Evolutionary conservation across 2,113 vertebrate species (phyloP), one percentile per base, ranked within the genome.

Genomic region (Hymenochirus boettgeri): DNA sequence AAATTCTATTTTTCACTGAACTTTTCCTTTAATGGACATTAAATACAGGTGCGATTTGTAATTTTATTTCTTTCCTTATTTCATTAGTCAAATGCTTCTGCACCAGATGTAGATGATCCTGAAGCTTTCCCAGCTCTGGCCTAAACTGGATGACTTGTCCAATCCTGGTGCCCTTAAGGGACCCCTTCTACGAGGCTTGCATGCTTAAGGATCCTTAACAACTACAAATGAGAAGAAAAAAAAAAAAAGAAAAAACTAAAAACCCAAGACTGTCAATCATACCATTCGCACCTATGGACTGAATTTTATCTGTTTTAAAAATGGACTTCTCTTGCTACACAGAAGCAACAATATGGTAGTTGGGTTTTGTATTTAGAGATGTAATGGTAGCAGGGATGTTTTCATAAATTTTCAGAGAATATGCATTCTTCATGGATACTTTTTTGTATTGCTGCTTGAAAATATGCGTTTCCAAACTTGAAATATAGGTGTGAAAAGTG

Each of bases 321-420:
- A 94, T 85, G 92, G 92, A 96, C 93, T 95, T 96, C 91, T 96
- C 93, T 93, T 82, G 93, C 93, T 94, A 94, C 95, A 93, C 91
- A 93, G 93, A 94, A 96, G 94, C 92, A 92, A 91, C 86, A 91
- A 96, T 95, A 93, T 91, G 93, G 90, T 97, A 93, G 94, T 95
- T 83, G 10, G 91, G 91, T 97, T 99, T 99, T 98, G 92, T 98
- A 97, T 97, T 92, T 95, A 93, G 93, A 89, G 88, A 95, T 89
- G 86, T 89, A 86, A 89, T 88, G 93, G 89, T 95, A 95, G 93
- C 95, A 94, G 93, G 94, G 92, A 94, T 95, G 93, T 95, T 95
- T 97, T 96, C 91, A 92, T 93, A 89, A 94, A 87, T 86, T 92
- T 90, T 83, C 90, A 91, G 90, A 95, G 89, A 90, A 95, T 91